Evolutionary conservation across 1,140 invertebrate species (phyloP), one percentile per base, ranked within the genome.

Genomic region (Drosophila nebulosa): DNA sequence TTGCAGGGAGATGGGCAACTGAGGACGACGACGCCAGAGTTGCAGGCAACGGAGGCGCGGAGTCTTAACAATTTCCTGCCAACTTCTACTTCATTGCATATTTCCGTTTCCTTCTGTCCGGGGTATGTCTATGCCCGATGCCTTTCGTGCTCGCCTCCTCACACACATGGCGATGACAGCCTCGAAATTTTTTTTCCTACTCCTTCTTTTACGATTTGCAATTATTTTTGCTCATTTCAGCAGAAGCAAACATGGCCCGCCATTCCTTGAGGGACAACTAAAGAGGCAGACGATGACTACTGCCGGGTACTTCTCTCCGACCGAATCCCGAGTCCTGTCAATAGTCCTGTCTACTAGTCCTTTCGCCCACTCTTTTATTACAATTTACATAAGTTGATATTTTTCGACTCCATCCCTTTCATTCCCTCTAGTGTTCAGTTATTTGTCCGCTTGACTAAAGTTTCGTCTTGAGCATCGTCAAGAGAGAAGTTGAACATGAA

Each of bases 171-270:
- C 26, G 71, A 74, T 68, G 74, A 75, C 63, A 75, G 80, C 53
- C 75, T 81, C 71, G 50, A 83, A 75, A 64, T 55, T 55, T 74
- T 66, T 21, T 35, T 24, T 6, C n/a, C n/a, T 59, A 56, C 59
- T 69, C 73, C 46, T 57, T 76, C 73, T 77, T 86, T 86, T 86
- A 86, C 81, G 81, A 86, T 86, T 86, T 75, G 81, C 81, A 86
- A 86, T 86, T 86, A 86, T 86, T 86, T 86, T 86, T 86, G 81
- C 81, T 88, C 81, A 86, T 88, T 86, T 86, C 81, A 86, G 78
- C 81, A 86, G 83, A 86, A 86, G 74, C 83, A 78, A 88, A 88
- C 83, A 88, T 86, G 76, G 64, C 52, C 80, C 80, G 66, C 76
- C 76, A 84, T 86, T 81, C 81, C 81, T 86, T 75, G 35, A 78